These are phyloP conservation scores for Styela plicata DNA, from an alignment of 23 tunicate genomes.

Conservation along the genomic window DNA sequence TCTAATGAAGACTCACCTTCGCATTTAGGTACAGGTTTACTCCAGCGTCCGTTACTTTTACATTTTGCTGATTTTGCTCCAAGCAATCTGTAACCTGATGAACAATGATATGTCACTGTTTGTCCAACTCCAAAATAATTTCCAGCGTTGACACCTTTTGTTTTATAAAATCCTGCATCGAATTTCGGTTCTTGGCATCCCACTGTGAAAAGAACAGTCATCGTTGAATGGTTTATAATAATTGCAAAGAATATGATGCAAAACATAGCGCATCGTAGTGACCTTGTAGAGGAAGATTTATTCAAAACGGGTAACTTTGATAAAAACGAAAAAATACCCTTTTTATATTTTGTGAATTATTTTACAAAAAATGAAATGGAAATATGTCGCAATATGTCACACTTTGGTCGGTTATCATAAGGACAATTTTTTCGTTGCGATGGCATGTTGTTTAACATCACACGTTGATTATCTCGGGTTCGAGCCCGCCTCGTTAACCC, in stretches of 20 bases:
- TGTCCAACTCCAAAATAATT: background rate
- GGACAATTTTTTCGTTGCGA: too few relatives aligned
- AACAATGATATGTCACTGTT: background rate
- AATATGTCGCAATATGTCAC: too few relatives aligned
- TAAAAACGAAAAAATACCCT: too few relatives aligned
- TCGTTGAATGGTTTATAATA: background rate
- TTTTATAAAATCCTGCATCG: background rate
- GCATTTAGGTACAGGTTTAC: background rate
- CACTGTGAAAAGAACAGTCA: background rate
- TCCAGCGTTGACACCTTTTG: background rate
- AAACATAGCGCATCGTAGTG: too few relatives aligned
- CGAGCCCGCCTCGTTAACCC: too few relatives aligned
- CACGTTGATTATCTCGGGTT: too few relatives aligned
- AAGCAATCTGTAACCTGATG: background rate
- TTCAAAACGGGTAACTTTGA: too few relatives aligned
- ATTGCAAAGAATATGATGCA: too few relatives aligned
- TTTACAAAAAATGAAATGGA: too few relatives aligned
- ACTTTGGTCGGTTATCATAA: too few relatives aligned
- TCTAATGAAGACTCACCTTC: background rate
- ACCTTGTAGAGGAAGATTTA: background rate
- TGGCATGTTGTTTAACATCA: too few relatives aligned
- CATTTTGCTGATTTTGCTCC: background rate
- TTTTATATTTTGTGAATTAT: too few relatives aligned
- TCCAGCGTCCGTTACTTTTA: background rate
- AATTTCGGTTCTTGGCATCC: conserved; percentile 2